phyloP scores from a whole-genome alignment of 2,113 vertebrate species.

The Mola mola region DNA sequence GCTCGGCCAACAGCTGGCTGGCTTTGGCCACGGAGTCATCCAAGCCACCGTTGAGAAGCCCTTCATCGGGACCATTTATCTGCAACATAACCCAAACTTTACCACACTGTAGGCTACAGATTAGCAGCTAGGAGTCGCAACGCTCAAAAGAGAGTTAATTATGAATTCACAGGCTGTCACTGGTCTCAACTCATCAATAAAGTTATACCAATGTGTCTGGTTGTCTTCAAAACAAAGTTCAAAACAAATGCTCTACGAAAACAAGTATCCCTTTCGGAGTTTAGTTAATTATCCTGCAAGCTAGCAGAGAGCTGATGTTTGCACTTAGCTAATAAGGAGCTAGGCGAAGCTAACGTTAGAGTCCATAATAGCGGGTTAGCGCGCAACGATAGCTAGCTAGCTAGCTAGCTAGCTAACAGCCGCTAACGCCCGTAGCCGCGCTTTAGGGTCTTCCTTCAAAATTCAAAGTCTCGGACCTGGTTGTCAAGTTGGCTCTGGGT shows the following conservation, averaged over 20 bases:
- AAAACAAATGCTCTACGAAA: neutral
- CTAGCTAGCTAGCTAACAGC: constrained; percentile 45
- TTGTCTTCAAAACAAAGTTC: neutral
- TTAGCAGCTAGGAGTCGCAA: constrained; percentile 18
- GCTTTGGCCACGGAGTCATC: constrained; percentile 93
- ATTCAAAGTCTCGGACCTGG: constrained; percentile 74
- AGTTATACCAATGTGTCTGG: accelerated
- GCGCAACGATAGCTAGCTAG: neutral
- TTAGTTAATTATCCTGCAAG: constrained; percentile 1
- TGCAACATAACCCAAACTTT: constrained; percentile 62
- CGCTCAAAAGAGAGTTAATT: constrained; percentile 14
- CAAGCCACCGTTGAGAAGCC: constrained; percentile 88
- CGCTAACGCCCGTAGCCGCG: constrained; percentile 44
- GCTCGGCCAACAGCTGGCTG: constrained; percentile 93
- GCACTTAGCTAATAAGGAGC: constrained; percentile 37
- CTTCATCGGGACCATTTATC: constrained; percentile 94
- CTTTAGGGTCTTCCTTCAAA: constrained; percentile 13
- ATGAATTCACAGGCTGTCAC: constrained; percentile 12
- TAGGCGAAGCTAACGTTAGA: constrained; percentile 22
- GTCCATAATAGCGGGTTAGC: constrained; percentile 55
- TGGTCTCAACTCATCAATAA: neutral
- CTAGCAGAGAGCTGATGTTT: constrained; percentile 36
- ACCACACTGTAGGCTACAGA: constrained; percentile 30
- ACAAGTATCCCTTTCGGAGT: constrained; percentile 16
- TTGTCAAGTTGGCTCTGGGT: constrained; percentile 82